phyloP scores from a whole-genome alignment of 2,113 vertebrate genomes.

The Gnathonemus echidnorhynchus region DNA sequence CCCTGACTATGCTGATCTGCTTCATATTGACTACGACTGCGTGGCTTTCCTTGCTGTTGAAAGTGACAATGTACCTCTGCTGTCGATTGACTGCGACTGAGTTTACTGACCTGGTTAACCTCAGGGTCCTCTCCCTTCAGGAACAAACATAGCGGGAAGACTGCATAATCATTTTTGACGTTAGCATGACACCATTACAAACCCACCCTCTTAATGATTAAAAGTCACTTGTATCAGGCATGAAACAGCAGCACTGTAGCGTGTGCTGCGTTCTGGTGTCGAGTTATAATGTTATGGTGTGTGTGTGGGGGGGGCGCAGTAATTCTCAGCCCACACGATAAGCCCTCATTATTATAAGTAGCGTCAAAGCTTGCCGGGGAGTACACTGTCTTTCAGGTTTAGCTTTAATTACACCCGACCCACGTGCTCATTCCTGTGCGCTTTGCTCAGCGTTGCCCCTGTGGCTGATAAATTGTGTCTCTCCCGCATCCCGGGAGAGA shows the following conservation, averaged over 20 bases:
- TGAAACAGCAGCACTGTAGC: neutral
- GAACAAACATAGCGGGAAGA: constrained; percentile 33
- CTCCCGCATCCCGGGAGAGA: constrained; percentile 8
- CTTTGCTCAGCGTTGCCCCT: neutral
- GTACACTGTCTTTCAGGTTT: neutral
- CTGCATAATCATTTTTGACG: neutral
- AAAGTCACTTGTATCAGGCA: neutral
- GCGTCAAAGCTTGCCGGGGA: constrained; percentile 5
- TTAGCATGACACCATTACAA: neutral
- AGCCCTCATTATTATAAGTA: constrained; percentile 11
- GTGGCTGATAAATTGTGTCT: constrained; percentile 20
- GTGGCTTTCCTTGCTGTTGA: neutral
- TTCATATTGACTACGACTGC: neutral
- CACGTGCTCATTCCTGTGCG: constrained; percentile 6
- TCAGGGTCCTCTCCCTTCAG: constrained; percentile 23
- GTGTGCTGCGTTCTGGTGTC: neutral
- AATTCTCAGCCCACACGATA: constrained; percentile 3
- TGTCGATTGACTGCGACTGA: neutral
- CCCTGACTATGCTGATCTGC: neutral
- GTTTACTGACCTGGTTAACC: constrained; percentile 11
- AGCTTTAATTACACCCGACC: constrained; percentile 12
- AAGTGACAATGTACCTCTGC: neutral
- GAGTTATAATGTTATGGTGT: neutral
- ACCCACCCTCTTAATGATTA: neutral
- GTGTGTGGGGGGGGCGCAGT: neutral